phyloP scores from a whole-genome alignment of 2,113 vertebrate species.

The Vicugna pacos region DNA sequence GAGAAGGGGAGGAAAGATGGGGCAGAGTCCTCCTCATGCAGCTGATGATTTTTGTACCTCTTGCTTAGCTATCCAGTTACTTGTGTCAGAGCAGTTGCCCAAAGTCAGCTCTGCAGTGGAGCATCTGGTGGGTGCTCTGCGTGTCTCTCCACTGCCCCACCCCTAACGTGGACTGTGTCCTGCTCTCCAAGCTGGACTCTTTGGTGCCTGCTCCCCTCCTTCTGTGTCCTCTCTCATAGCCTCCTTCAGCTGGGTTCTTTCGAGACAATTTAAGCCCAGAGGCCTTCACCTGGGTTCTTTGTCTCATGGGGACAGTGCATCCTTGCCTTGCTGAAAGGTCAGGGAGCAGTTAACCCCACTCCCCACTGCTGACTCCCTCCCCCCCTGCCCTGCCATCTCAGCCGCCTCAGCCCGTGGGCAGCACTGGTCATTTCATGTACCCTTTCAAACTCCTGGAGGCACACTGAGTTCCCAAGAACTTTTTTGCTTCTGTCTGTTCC shows the following conservation, averaged over 20 bases:
- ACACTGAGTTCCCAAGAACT: not conserved
- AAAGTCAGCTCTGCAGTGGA: not conserved
- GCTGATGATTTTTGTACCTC: not conserved
- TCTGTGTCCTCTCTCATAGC: not conserved
- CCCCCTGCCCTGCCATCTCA: rapidly evolving
- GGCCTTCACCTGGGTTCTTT: not conserved
- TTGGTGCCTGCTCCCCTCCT: not conserved
- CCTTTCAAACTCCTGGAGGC: not conserved
- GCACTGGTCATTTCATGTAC: not conserved
- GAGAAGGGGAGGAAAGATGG: too few relatives aligned
- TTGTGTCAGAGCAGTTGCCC: not conserved
- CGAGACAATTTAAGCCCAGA: not conserved
- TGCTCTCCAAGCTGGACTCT: not conserved
- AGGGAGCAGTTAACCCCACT: not conserved
- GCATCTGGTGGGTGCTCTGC: not conserved
- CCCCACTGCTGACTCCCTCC: rapidly evolving
- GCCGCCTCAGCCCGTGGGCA: not conserved
- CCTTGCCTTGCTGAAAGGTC: not conserved
- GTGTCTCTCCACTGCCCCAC: not conserved
- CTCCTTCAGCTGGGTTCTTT: not conserved
- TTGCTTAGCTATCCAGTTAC: not conserved
- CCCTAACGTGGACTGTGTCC: rapidly evolving
- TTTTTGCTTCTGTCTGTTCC: not conserved
- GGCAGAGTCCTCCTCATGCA: not conserved
- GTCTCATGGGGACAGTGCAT: rapidly evolving